Evolutionary conservation across 1,140 invertebrate species (phyloP).

Genomic region (Drepana arcuata): DNA sequence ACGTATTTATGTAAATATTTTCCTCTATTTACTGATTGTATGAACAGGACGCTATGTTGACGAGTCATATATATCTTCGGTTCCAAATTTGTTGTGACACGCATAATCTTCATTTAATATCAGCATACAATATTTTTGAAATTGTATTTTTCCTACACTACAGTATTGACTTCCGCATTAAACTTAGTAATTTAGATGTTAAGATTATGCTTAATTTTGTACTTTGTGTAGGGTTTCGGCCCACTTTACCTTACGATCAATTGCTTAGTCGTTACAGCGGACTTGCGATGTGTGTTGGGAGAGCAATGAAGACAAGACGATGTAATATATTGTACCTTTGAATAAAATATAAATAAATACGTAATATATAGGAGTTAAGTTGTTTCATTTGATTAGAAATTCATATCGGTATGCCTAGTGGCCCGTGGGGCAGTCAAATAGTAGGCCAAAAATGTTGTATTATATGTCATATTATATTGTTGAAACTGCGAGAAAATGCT

Average conservation of each 20-base stretch:
- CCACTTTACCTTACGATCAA: constrained; percentile 57
- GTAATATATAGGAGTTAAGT: constrained; percentile 62
- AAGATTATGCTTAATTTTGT: constrained; percentile 66
- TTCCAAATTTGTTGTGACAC: too few species aligned
- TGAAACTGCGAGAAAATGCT: too few species aligned
- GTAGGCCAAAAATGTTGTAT: too few species aligned
- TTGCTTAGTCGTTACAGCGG: constrained; percentile 58
- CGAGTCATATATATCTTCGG: too few species aligned
- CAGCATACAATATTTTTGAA: constrained; percentile 43
- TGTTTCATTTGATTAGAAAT: constrained; percentile 39
- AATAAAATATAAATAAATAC: constrained; percentile 71
- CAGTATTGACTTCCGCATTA: constrained; percentile 67
- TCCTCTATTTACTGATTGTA: constrained; percentile 34
- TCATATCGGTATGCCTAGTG: too few species aligned
- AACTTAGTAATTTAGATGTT: constrained; percentile 47
- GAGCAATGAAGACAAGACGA: constrained; percentile 50
- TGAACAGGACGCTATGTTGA: constrained; percentile 20
- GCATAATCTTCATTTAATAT: constrained; percentile 63
- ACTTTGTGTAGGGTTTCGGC: constrained; percentile 52
- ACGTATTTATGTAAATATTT: constrained; percentile 54
- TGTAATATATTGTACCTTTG: constrained; percentile 72
- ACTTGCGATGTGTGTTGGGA: constrained; percentile 47
- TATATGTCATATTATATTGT: too few species aligned
- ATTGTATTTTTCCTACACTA: constrained; percentile 55
- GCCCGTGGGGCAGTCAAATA: too few species aligned